phyloP scores from a whole-genome alignment of 1,140 invertebrate species.

The Papilio glaucus region DNA sequence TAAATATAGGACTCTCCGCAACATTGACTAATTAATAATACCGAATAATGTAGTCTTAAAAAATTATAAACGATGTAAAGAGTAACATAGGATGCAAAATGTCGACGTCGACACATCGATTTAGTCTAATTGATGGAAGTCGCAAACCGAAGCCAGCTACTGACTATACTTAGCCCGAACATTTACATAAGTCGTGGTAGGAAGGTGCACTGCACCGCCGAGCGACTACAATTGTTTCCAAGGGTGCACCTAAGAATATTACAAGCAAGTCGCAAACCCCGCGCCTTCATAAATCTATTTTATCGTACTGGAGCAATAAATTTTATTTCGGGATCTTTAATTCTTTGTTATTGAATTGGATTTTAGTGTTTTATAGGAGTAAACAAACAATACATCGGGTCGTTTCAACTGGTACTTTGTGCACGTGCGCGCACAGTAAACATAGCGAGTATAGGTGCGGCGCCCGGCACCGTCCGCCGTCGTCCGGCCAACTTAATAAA shows the following conservation, averaged over 20 bases:
- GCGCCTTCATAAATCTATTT: conserved; percentile 81
- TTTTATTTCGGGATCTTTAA: conserved; percentile 83
- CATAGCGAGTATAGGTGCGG: conserved; percentile 53
- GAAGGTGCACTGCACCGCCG: background rate
- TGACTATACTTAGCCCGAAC: conserved; percentile 5
- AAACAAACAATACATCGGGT: conserved; percentile 80
- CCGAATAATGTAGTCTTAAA: background rate
- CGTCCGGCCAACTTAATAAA: conserved; percentile 71
- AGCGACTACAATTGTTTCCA: conserved; percentile 56
- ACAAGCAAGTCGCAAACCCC: conserved; percentile 64
- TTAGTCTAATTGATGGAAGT: conserved; percentile 3
- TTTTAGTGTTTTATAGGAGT: conserved; percentile 83
- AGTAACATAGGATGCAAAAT: no score
- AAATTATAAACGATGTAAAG: background rate
- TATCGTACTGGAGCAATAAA: conserved; percentile 82
- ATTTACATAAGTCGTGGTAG: conserved; percentile 18
- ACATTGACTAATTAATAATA: no score
- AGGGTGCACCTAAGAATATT: conserved; percentile 75
- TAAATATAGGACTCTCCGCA: no score
- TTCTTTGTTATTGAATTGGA: conserved; percentile 84
- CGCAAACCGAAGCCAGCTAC: background rate
- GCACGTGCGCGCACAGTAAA: conserved; percentile 75
- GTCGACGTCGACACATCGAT: no score
- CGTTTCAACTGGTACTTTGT: conserved; percentile 71
- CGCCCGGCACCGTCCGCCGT: conserved; percentile 59